Evolutionary conservation across 2,797 vertebrate species (phyloP), one percentile per base, ranked within the genome.

Genomic region (Selene dorsalis): DNA sequence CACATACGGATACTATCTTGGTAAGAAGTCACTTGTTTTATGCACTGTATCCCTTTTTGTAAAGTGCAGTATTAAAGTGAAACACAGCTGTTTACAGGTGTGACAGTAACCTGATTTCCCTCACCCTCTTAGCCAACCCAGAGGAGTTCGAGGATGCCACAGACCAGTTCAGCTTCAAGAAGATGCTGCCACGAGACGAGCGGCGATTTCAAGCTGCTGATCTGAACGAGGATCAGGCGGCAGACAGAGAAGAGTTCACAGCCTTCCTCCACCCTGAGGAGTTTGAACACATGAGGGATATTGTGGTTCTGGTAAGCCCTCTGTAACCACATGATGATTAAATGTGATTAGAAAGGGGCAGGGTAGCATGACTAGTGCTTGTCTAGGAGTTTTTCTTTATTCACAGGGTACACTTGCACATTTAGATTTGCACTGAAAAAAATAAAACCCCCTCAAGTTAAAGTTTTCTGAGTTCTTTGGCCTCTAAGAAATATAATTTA

Each of bases 261-360:
- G 91, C 97, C 52, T 99, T 99, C 81, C 96, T 99, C 76, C 98
- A 99, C 86, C 98, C 98, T 0, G 98, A 99, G 87, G 98, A 99
- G 91, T 99, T 99, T 86, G 97, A 98, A 58, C 97, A 98, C 75
- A 99, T 99, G 98, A 99, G 95, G 86, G 97, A 96, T 82, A 97
- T 96, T 3, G 98, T 99, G 74, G 95, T 99, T 89, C 90, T 96
- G 92, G 98, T 99, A 94, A 96, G 97, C 73, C 20, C 62, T 43
- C 32, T 48, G 17, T 48, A 14, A 61, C 60, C 57, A 68, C 60
- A 16, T 10, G 10, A 58, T 83, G 2, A 41, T 79, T 59, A 60
- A 55, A 57, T 39, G 12, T 59, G 48, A 56, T 73, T 71, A 66
- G 24, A 76, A 73, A 52, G 55, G 16, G 39, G 22, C 12, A 3